phyloP scores from a whole-genome alignment of 2,888 invertebrate genomes.

The Phanerotoma sp. region DNA sequence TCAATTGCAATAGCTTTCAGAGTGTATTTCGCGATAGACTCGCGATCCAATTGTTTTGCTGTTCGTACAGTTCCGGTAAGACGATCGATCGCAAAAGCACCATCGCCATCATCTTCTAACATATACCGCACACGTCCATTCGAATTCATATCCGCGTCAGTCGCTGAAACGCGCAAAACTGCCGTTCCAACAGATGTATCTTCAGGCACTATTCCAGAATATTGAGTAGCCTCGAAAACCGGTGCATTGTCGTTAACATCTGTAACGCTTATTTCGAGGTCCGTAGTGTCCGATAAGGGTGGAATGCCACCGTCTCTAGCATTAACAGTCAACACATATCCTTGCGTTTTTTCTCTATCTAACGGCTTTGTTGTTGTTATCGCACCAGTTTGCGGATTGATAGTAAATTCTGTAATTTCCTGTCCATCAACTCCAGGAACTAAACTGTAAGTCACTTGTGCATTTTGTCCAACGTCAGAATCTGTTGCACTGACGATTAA shows the following conservation, averaged over 20 bases:
- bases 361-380: constrained; percentile 82
- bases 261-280: constrained; percentile 90
- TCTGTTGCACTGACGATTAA: constrained; percentile 90
- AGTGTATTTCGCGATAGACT: constrained; percentile 82
- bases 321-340: constrained; percentile 87
- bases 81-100: constrained; percentile 89
- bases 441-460: constrained; percentile 79
- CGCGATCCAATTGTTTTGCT: constrained; percentile 86
- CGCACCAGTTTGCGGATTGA: constrained; percentile 92
- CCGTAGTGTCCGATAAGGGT: constrained; percentile 88
- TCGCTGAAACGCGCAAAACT: constrained; percentile 76
- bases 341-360: constrained; percentile 78
- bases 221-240: constrained; percentile 77
- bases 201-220: constrained; percentile 81
- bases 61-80: constrained; percentile 91
- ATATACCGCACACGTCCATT: constrained; percentile 85
- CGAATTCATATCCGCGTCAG: constrained; percentile 81
- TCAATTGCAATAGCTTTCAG: constrained; percentile 88
- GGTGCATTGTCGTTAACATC: constrained; percentile 98
- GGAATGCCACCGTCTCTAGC: constrained; percentile 93
- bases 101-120: constrained; percentile 77
- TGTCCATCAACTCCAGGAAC: constrained; percentile 66
- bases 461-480: constrained; percentile 93
- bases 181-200: constrained; percentile 85
- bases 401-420: constrained; percentile 69